Percentiles rank a stretch among this genome's conserved stretches.
phyloP scores from a whole-genome alignment of 2,113 vertebrate species.

The Muntiacus muntjak region DNA sequence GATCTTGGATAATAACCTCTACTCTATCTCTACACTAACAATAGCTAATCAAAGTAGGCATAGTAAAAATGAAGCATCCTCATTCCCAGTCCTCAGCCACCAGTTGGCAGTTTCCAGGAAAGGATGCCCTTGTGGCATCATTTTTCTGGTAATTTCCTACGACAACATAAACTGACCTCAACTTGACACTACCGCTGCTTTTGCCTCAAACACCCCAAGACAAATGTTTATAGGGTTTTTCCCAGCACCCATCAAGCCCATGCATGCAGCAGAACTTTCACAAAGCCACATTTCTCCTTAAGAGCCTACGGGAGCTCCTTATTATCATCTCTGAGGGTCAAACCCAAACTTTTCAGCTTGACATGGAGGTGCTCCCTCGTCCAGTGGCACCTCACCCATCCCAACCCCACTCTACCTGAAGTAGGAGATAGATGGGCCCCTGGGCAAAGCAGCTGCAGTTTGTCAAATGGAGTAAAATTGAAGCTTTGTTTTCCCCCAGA shows the following conservation, averaged over 20 bases:
- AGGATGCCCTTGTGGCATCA: background rate
- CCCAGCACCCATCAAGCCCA: background rate
- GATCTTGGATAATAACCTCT: background rate
- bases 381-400: background rate
- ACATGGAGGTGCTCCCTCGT: background rate
- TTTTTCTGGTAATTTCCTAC: background rate
- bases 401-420: background rate
- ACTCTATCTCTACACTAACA: background rate
- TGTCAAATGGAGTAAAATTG: background rate
- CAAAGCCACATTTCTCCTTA: background rate
- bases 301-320: background rate
- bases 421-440: background rate
- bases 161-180: background rate
- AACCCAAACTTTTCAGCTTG: background rate
- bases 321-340: background rate
- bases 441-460: background rate
- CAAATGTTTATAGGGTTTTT: background rate
- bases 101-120: background rate
- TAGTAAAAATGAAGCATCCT: background rate
- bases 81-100: background rate
- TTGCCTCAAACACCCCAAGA: background rate
- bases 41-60: background rate
- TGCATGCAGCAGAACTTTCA: background rate
- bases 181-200: background rate
- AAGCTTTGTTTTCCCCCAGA: background rate